A percentile compares a stretch with the other conserved stretches of the same genome.
phyloP scores from a whole-genome alignment of 2,888 invertebrate genomes.

The Amphiduros pacificus region DNA sequence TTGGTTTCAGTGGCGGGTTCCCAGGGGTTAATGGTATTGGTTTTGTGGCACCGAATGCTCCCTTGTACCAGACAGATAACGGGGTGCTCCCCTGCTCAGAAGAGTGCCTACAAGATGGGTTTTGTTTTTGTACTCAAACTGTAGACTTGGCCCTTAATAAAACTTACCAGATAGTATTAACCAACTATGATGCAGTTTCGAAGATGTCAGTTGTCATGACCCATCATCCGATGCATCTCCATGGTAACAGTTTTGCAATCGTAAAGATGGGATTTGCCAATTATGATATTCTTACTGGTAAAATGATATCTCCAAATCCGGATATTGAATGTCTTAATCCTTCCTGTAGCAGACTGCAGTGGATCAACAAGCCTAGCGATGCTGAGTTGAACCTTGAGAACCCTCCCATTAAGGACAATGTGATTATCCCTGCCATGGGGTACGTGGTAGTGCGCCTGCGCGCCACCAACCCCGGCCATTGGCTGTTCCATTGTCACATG shows the following conservation, averaged over 20 bases:
- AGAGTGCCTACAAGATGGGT: too few species aligned
- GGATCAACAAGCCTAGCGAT: constrained; percentile 32
- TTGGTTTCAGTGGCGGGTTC: neutral
- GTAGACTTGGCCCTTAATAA: constrained; percentile 35
- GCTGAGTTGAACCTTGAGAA: constrained; percentile 37
- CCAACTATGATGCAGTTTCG: constrained; percentile 19
- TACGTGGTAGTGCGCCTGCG: constrained; percentile 50
- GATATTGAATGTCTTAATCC: constrained; percentile 25
- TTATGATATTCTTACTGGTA: constrained; percentile 21
- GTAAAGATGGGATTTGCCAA: constrained; percentile 37
- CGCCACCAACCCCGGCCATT: constrained; percentile 52
- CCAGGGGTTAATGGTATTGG: neutral
- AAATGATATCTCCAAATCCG: constrained; percentile 13
- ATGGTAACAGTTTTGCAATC: constrained; percentile 49
- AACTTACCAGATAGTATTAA: constrained; percentile 42
- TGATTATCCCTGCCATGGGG: constrained; percentile 52
- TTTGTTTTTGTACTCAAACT: constrained; percentile 40
- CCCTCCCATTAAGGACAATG: constrained; percentile 48
- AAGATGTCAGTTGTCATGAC: neutral
- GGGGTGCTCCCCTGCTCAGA: too few species aligned
- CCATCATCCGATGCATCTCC: constrained; percentile 49
- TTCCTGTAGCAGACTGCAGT: constrained; percentile 37
- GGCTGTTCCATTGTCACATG: constrained; percentile 54
- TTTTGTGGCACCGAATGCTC: neutral
- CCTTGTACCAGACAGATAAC: constrained; percentile 1